Percentiles rank a stretch among this genome's conserved stretches.
Conservation (phyloP, 2,113 vertebrate genomes). For the Agapornis roseicollis region DNA sequence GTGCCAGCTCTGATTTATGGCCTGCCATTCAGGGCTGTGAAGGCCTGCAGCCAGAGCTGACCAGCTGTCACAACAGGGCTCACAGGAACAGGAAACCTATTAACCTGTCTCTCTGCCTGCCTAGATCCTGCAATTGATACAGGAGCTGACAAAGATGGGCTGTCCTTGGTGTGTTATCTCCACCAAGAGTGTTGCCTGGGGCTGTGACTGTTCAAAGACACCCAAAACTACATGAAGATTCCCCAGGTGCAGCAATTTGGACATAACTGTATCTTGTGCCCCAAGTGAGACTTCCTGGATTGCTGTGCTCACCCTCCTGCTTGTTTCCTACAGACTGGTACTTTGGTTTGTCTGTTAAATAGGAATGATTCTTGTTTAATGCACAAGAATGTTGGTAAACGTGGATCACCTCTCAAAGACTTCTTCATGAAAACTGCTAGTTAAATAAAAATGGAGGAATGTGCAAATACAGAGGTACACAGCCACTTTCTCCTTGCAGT, state of each 20-base stretch:
- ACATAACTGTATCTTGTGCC: accelerated
- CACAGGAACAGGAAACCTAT: neutral
- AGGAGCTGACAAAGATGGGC: neutral
- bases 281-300: neutral
- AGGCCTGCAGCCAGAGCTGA: neutral
- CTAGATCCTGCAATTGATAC: neutral
- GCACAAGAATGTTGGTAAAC: neutral
- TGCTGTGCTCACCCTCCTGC: neutral
- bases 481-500: neutral
- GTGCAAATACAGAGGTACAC: neutral
- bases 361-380: neutral
- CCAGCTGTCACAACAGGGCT: neutral
- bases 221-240: neutral
- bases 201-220: neutral
- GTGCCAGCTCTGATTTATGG: conserved; percentile 55
- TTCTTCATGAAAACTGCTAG: neutral
- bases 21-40: conserved; percentile 9
- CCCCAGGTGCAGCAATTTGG: neutral
- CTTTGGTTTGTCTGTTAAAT: neutral
- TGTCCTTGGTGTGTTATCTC: neutral
- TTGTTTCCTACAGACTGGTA: neutral
- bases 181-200: neutral
- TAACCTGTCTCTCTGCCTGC: neutral
- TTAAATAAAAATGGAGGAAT: neutral
- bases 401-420: neutral